These are phyloP conservation scores for Nebria ingens DNA, from an alignment of 1,140 invertebrate genomes.

Conservation along the genomic window DNA sequence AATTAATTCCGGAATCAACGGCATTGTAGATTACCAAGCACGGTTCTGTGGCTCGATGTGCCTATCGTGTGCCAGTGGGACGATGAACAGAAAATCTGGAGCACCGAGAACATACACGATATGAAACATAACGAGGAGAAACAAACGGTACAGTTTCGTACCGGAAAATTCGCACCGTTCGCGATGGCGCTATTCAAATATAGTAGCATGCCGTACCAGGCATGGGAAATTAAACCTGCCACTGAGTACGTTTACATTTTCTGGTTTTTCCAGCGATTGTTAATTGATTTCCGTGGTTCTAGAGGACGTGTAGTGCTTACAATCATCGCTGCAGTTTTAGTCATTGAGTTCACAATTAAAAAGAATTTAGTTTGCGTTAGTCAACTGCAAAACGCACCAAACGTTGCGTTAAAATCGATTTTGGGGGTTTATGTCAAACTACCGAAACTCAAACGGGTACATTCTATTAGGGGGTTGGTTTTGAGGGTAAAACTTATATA, in stretches of 20 bases:
- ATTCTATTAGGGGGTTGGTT: constrained; percentile 11
- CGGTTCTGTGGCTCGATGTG: constrained; percentile 73
- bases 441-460: constrained; percentile 41
- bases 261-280: background rate
- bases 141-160: constrained; percentile 60
- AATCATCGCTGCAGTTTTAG: constrained; percentile 56
- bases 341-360: constrained; percentile 56
- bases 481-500: constrained; percentile 8
- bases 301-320: constrained; percentile 46
- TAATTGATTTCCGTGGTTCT: constrained; percentile 19
- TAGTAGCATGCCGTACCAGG: constrained; percentile 73
- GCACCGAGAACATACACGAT: constrained; percentile 64
- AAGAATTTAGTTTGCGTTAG: constrained; percentile 44
- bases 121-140: constrained; percentile 77
- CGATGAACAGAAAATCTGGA: constrained; percentile 48
- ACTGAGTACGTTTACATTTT: constrained; percentile 30
- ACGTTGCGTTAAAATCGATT: constrained; percentile 40
- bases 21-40: constrained; percentile 50
- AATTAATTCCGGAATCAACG: constrained; percentile 11
- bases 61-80: constrained; percentile 72
- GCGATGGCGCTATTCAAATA: constrained; percentile 63
- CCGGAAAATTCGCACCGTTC: constrained; percentile 61
- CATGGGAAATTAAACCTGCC: constrained; percentile 71
- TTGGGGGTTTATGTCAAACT: constrained; percentile 44
- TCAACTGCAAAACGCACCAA: constrained; percentile 45